A percentile compares a stretch with the other conserved stretches of the same genome.
phyloP scores from a whole-genome alignment of 2,113 vertebrate species.

The Pachycephala philippinensis region DNA sequence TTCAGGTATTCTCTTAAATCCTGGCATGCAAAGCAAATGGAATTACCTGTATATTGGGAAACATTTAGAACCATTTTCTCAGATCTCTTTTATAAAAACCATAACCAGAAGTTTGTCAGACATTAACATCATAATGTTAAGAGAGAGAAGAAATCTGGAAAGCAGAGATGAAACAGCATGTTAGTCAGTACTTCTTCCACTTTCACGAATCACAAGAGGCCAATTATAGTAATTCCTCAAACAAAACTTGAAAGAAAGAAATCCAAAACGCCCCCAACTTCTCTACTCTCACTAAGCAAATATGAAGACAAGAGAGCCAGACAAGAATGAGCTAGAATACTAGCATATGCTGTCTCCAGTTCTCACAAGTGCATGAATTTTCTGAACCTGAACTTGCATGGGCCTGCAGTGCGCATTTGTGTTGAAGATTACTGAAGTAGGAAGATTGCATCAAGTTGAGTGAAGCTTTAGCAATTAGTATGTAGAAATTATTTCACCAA shows the following conservation, averaged over 20 bases:
- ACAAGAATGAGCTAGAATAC: not conserved
- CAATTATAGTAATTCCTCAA: not conserved
- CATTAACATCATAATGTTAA: not conserved
- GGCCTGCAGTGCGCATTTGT: not conserved
- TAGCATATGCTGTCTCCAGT: not conserved
- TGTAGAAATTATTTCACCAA: not conserved
- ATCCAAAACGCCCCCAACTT: fast-evolving
- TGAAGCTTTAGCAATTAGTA: not conserved
- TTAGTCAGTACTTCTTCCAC: not conserved
- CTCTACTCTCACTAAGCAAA: not conserved
- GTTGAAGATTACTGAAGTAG: not conserved
- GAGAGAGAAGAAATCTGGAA: not conserved
- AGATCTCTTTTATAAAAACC: not conserved
- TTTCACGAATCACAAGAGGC: not conserved
- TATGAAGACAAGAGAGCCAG: not conserved
- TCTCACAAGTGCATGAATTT: not conserved
- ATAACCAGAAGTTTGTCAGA: not conserved
- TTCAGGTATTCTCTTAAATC: not conserved
- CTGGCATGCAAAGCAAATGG: not conserved
- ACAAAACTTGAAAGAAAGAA: not conserved
- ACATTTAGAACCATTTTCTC: not conserved
- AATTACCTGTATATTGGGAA: not conserved
- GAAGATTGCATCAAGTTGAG: not conserved
- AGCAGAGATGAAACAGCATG: not conserved
- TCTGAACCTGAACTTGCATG: not conserved